Percentiles rank a stretch among this genome's conserved stretches.
These are phyloP conservation scores for Chloroceryle aenea DNA, from an alignment of 2,113 vertebrate genomes.

Conservation along the genomic window DNA sequence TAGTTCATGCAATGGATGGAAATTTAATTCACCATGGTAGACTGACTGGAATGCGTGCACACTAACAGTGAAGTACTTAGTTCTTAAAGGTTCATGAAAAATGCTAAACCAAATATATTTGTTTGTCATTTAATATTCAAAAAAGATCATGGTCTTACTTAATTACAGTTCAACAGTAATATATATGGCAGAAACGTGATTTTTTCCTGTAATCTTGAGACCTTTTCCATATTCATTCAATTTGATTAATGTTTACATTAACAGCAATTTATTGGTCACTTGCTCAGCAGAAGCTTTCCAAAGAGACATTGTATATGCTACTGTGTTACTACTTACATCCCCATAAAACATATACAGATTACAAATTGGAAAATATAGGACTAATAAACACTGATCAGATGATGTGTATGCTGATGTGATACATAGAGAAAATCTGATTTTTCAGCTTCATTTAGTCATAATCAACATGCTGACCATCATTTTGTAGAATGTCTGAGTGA, in stretches of 20 bases:
- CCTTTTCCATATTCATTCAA: slow-evolving; percentile 6
- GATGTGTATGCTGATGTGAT: slow-evolving; percentile 21
- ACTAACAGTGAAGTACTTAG: not conserved
- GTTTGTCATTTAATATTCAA: slow-evolving; percentile 19
- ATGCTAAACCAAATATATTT: not conserved
- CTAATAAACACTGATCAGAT: slow-evolving; percentile 73
- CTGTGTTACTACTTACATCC: slow-evolving; percentile 47
- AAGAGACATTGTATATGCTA: slow-evolving; percentile 39
- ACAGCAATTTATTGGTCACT: slow-evolving; percentile 71
- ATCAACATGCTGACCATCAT: slow-evolving; percentile 37
- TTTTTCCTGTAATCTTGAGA: slow-evolving; percentile 28
- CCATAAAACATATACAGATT: slow-evolving; percentile 61
- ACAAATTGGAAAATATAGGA: slow-evolving; percentile 64
- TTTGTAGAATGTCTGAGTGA: slow-evolving; percentile 11
- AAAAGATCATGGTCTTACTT: slow-evolving; percentile 1
- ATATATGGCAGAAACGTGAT: not conserved
- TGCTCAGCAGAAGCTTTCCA: slow-evolving; percentile 67
- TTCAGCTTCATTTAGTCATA: slow-evolving; percentile 47
- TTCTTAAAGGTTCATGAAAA: not conserved
- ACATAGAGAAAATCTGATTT: slow-evolving; percentile 53
- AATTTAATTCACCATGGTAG: not conserved
- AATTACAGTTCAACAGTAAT: slow-evolving; percentile 46
- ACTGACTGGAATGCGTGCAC: not conserved
- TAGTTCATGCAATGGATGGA: not conserved
- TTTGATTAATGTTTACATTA: slow-evolving; percentile 74